Conservation (phyloP, 2,797 vertebrate species). For the Lerista edwardsae region DNA sequence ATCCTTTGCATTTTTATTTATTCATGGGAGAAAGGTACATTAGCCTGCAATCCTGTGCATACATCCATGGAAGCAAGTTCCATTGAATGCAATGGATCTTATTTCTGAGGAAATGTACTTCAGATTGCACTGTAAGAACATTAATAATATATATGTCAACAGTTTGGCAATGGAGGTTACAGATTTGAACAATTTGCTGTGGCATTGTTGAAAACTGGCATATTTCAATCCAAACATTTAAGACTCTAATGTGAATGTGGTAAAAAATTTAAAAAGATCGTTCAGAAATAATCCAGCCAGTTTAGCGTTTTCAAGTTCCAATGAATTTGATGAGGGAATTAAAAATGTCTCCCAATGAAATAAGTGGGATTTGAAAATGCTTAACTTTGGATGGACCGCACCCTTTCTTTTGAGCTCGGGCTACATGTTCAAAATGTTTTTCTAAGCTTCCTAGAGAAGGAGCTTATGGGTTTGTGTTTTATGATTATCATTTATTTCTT, state of each 20-base stretch:
- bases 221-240: not conserved
- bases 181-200: not conserved
- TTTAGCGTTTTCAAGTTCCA: not conserved
- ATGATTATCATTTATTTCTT: not conserved
- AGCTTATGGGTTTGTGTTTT: constrained; percentile 4
- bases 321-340: not conserved
- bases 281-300: not conserved
- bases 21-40: not conserved
- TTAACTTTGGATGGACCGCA: not conserved
- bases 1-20: not conserved
- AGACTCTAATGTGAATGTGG: not conserved
- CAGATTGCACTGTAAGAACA: not conserved
- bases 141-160: accelerated
- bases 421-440: not conserved
- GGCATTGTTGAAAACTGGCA: not conserved
- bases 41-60: not conserved
- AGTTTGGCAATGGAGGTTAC: not conserved
- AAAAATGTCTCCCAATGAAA: not conserved
- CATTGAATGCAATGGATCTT: not conserved
- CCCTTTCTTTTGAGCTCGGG: not conserved
- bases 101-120: not conserved
- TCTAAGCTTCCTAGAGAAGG: not conserved
- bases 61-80: not conserved
- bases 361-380: no score
- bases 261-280: not conserved